Conservation (phyloP, 1,140 invertebrate genomes). For the Drosophila watanabei region DNA sequence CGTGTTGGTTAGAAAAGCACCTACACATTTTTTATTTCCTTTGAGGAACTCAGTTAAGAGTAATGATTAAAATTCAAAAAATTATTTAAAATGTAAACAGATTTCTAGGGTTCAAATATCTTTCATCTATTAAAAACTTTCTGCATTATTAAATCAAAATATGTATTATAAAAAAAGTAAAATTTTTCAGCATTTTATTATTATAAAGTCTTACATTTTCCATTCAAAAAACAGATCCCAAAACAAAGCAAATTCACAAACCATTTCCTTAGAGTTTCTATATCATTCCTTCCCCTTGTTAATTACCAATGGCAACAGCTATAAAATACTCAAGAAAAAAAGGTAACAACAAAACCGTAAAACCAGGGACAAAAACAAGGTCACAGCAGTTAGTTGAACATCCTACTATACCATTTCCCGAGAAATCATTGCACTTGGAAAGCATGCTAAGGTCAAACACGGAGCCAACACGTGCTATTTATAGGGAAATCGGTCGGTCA, state of each 20-base stretch:
- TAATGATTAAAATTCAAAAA: too few species aligned
- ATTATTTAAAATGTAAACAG: too few species aligned
- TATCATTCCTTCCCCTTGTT: conserved; percentile 27
- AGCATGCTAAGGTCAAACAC: conserved; percentile 67
- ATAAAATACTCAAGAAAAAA: conserved; percentile 29
- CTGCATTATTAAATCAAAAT: not conserved
- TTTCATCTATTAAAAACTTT: too few species aligned
- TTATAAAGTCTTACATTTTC: not conserved
- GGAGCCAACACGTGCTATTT: conserved; percentile 75
- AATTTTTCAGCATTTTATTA: not conserved
- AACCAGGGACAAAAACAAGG: conserved; percentile 52
- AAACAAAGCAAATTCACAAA: not conserved
- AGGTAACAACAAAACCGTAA: not conserved
- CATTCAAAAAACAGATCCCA: not conserved
- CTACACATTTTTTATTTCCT: too few species aligned
- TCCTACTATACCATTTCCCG: conserved; percentile 52
- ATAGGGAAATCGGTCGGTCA: conserved; percentile 62
- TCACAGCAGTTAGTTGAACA: conserved; percentile 47
- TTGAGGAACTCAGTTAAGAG: too few species aligned
- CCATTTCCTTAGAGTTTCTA: not conserved
- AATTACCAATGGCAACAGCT: conserved; percentile 67
- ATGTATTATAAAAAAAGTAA: not conserved
- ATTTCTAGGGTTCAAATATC: too few species aligned
- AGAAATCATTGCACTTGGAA: conserved; percentile 73
- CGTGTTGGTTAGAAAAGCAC: too few species aligned